These are phyloP conservation scores for Antheraea pernyi DNA, from an alignment of 1,140 invertebrate genomes.

Conservation along the genomic window DNA sequence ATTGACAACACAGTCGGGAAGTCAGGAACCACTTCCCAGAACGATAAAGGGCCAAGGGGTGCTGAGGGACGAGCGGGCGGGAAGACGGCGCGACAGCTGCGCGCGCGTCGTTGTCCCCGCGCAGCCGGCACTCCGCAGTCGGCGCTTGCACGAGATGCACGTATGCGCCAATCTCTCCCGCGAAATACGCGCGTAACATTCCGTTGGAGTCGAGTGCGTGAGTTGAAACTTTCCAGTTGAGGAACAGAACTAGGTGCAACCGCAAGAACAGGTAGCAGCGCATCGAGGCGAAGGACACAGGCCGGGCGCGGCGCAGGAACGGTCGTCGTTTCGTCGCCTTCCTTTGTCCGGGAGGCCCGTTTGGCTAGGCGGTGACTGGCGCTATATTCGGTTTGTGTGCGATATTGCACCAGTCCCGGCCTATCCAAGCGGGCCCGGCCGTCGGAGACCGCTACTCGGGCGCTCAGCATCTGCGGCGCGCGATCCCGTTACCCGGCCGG, in stretches of 20 bases:
- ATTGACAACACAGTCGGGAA: slow-evolving; percentile 64
- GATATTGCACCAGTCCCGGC: slow-evolving; percentile 79
- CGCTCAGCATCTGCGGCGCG: slow-evolving; percentile 72
- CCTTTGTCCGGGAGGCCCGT: slow-evolving; percentile 66
- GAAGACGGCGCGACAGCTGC: slow-evolving; percentile 58
- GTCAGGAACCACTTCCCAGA: slow-evolving; percentile 78
- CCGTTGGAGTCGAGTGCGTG: slow-evolving; percentile 46
- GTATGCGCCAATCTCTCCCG: slow-evolving; percentile 30
- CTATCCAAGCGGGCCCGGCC: slow-evolving; percentile 73
- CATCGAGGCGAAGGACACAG: slow-evolving; percentile 26
- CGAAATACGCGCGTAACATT: slow-evolving; percentile 42
- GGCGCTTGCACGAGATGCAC: slow-evolving; percentile 35
- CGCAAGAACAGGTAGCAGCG: slow-evolving; percentile 16
- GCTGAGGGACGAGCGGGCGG: slow-evolving; percentile 34
- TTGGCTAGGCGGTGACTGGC: slow-evolving; percentile 71
- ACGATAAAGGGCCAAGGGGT: slow-evolving; percentile 68
- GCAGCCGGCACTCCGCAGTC: slow-evolving; percentile 55
- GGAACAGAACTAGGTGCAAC: slow-evolving; percentile 18
- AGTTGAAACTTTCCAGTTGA: slow-evolving; percentile 52
- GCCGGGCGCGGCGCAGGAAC: slow-evolving; percentile 47
- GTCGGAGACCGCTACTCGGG: slow-evolving; percentile 67
- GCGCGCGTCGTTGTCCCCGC: slow-evolving; percentile 61
- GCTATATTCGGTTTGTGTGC: slow-evolving; percentile 70
- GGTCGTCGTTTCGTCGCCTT: slow-evolving; percentile 26
- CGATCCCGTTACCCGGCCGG: slow-evolving; percentile 72